Conservation (phyloP, 2,113 vertebrate species). For the Myodes glareolus region DNA sequence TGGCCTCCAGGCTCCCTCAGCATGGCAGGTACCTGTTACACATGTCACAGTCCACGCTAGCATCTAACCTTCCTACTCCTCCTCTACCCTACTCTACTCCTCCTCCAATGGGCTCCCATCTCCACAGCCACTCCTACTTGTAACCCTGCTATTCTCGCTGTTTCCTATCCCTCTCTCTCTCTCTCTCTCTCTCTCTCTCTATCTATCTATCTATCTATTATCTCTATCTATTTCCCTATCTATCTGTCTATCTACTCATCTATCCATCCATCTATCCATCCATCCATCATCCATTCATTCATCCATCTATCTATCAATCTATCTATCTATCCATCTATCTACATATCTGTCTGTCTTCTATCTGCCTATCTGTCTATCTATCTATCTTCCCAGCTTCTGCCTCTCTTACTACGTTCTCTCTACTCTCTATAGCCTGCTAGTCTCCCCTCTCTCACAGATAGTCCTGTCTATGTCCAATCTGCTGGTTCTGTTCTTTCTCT, state of each 20-base stretch:
- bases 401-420: neutral
- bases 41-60: neutral
- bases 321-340: too few relatives aligned
- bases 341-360: too few relatives aligned
- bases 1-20: neutral
- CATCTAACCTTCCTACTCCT: neutral
- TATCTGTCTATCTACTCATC: too few relatives aligned
- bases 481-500: neutral
- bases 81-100: neutral
- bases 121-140: too few relatives aligned
- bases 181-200: neutral
- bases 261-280: too few relatives aligned
- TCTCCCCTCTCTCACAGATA: neutral
- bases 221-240: too few relatives aligned
- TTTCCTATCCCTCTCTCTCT: fast-evolving
- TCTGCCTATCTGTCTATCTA: too few relatives aligned
- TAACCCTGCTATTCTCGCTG: neutral
- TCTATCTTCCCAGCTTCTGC: neutral
- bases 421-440: neutral
- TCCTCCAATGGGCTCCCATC: neutral
- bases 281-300: too few relatives aligned
- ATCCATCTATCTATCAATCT: too few relatives aligned
- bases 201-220: neutral
- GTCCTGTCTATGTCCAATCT: neutral
- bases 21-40: neutral